Percentiles rank a stretch among this genome's conserved stretches.
phyloP scores from a whole-genome alignment of 2,888 invertebrate genomes.

The Parnassius orleans region DNA sequence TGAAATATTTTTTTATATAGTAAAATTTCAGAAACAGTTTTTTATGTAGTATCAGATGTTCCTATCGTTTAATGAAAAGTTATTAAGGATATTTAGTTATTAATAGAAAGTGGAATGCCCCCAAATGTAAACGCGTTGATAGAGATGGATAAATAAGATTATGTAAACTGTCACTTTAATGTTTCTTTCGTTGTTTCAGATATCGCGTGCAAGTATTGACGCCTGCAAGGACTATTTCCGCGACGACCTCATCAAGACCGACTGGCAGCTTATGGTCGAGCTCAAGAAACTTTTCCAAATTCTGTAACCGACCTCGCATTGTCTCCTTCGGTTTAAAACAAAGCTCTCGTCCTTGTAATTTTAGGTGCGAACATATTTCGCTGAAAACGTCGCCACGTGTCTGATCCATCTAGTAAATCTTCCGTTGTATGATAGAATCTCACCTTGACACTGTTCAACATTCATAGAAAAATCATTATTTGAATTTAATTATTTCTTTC shows the following conservation, averaged over 20 bases:
- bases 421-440: conserved; percentile 56
- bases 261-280: conserved; percentile 99
- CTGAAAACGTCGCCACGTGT: conserved; percentile 44
- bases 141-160: too few species aligned
- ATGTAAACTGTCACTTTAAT: too few species aligned
- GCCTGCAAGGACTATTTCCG: conserved; percentile 99
- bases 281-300: conserved; percentile 98
- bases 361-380: conserved; percentile 39
- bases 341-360: conserved; percentile 44
- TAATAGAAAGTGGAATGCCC: too few species aligned
- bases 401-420: conserved; percentile 64
- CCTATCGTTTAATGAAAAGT: too few species aligned
- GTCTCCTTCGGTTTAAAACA: conserved; percentile 34
- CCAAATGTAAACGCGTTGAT: too few species aligned
- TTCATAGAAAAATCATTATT: background rate
- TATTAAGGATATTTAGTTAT: too few species aligned
- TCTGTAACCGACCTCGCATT: conserved; percentile 81
- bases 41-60: too few species aligned
- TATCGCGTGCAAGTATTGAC: conserved; percentile 98
- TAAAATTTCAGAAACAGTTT: too few species aligned
- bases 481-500: background rate
- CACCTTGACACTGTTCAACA: conserved; percentile 34
- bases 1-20: too few species aligned
- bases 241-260: conserved; percentile 96
- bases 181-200: conserved; percentile 82